A percentile compares a stretch with the other conserved stretches of the same genome.
These are phyloP conservation scores for Pelobates fuscus DNA, from an alignment of 2,113 vertebrate species.

Conservation along the genomic window DNA sequence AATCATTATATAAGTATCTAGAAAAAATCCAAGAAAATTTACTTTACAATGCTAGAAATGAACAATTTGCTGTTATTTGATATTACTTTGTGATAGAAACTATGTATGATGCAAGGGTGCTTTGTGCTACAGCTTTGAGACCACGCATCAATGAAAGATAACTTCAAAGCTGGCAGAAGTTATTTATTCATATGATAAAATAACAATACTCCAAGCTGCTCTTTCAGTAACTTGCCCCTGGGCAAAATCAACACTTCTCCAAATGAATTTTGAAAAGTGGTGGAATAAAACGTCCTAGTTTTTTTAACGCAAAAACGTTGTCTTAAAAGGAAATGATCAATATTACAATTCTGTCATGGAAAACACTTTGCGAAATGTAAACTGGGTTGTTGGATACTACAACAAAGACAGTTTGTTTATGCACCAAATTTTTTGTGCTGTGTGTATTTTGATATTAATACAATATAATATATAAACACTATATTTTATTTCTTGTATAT, in stretches of 20 bases:
- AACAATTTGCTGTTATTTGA: background rate
- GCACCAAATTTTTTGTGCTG: no score
- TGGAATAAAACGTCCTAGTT: background rate
- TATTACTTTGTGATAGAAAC: background rate
- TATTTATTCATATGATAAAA: conserved; percentile 39
- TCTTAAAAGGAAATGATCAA: conserved; percentile 8
- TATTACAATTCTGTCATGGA: background rate
- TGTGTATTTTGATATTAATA: no score
- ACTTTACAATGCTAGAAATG: background rate
- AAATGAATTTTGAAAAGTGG: conserved; percentile 19
- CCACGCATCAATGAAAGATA: conserved; percentile 25
- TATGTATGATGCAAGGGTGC: background rate
- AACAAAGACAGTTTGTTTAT: no score
- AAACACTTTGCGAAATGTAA: background rate
- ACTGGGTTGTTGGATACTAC: background rate
- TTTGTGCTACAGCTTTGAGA: background rate
- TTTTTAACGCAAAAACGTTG: conserved; percentile 32
- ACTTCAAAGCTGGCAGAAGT: conserved; percentile 38
- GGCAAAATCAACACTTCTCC: conserved; percentile 50
- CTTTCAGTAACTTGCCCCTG: conserved; percentile 21
- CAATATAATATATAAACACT: no score
- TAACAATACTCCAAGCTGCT: conserved; percentile 50
- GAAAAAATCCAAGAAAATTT: no score
- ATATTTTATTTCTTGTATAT: no score
- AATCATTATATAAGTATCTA: no score